phyloP scores from a whole-genome alignment of 1,140 invertebrate species.

The Harlomillsia oculata region DNA sequence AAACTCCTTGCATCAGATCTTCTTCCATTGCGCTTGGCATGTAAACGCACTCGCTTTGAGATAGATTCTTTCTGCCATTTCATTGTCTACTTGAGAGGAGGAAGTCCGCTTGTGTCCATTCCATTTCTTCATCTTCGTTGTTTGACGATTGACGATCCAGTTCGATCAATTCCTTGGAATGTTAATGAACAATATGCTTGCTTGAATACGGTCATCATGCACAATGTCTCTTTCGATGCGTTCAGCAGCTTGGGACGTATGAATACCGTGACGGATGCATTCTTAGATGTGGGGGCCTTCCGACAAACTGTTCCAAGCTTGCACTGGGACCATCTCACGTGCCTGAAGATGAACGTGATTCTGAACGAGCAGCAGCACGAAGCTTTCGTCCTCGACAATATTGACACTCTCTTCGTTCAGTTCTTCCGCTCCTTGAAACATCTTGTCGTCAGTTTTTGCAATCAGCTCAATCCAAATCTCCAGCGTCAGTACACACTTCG shows the following conservation, averaged over 20 bases:
- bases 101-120: not conserved
- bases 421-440: slow-evolving; percentile 3
- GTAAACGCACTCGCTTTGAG: not conserved
- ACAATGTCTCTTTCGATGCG: too few species aligned
- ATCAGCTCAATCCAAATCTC: slow-evolving; percentile 9
- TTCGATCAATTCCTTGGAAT: too few species aligned
- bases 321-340: slow-evolving; percentile 11
- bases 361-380: not conserved
- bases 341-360: slow-evolving; percentile 4
- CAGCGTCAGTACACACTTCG: slow-evolving; percentile 8
- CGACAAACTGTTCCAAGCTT: slow-evolving; percentile 4
- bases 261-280: not conserved
- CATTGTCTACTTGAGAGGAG: not conserved
- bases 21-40: not conserved
- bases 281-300: not conserved
- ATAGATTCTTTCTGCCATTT: not conserved
- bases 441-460: slow-evolving; percentile 2
- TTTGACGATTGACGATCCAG: not conserved
- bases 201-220: too few species aligned
- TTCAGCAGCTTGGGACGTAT: not conserved
- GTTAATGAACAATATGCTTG: too few species aligned
- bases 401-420: slow-evolving; percentile 15
- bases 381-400: slow-evolving; percentile 10
- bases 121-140: not conserved
- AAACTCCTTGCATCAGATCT: not conserved